Evolutionary conservation across 1,140 invertebrate species (phyloP).

Genomic region (Trichogramma pretiosum): DNA sequence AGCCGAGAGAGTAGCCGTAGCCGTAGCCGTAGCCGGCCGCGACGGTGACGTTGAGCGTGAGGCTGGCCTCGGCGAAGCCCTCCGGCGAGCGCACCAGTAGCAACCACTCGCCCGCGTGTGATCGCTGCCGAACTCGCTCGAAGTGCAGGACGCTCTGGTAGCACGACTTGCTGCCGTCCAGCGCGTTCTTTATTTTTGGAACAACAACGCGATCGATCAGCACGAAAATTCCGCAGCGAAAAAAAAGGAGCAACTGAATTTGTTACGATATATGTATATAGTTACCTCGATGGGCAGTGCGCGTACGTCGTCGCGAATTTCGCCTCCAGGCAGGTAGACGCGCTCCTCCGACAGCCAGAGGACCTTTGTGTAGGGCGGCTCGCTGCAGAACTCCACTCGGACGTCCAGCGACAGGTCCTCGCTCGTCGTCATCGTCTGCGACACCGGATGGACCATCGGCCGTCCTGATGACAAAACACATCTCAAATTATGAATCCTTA

Average conservation of each 20-base stretch:
- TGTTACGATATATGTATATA: constrained; percentile 4
- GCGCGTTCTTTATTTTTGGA: too few relatives aligned
- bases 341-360: constrained; percentile 50
- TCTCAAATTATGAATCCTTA: too few relatives aligned
- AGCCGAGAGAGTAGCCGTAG: constrained; percentile 22
- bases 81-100: constrained; percentile 48
- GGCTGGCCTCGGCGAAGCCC: constrained; percentile 46
- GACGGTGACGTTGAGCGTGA: constrained; percentile 50
- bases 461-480: too few relatives aligned
- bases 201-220: too few relatives aligned
- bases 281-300: constrained; percentile 50
- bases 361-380: constrained; percentile 47
- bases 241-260: neutral
- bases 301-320: constrained; percentile 42
- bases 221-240: too few relatives aligned
- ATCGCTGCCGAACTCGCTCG: constrained; percentile 42
- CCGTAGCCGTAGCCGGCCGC: constrained; percentile 37
- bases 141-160: constrained; percentile 47
- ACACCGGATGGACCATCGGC: constrained; percentile 49
- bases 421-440: constrained; percentile 46
- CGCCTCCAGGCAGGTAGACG: constrained; percentile 47
- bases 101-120: constrained; percentile 52
- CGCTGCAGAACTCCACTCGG: constrained; percentile 51
- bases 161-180: constrained; percentile 47
- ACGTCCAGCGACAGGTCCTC: constrained; percentile 47